Evolutionary conservation across 2,797 vertebrate species (phyloP).

Genomic region (Anguilla megastoma): DNA sequence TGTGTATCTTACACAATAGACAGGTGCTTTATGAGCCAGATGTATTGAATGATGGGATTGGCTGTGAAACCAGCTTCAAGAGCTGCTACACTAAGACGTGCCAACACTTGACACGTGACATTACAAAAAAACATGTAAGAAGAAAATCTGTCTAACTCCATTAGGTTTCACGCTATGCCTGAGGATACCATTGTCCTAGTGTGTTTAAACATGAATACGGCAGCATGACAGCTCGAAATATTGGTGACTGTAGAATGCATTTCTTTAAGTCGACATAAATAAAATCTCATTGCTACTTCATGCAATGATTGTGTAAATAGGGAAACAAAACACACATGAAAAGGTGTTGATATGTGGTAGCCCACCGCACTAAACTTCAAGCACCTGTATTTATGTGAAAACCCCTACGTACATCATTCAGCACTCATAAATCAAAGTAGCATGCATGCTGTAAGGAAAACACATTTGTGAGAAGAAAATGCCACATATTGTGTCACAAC

Average conservation of each 20-base stretch:
- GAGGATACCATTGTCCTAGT: background rate
- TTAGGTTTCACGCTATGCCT: background rate
- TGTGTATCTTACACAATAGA: background rate
- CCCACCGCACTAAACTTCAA: too few relatives aligned
- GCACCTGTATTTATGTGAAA: too few relatives aligned
- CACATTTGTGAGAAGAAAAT: too few relatives aligned
- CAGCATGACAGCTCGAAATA: background rate
- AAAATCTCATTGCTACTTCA: background rate
- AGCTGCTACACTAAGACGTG: background rate
- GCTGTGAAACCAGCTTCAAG: background rate
- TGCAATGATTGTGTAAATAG: background rate
- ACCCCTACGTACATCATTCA: too few relatives aligned
- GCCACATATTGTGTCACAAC: too few relatives aligned
- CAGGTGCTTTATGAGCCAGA: background rate
- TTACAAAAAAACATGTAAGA: background rate
- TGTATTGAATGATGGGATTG: background rate
- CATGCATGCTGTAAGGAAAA: too few relatives aligned
- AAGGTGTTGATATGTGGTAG: too few relatives aligned
- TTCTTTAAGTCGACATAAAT: background rate
- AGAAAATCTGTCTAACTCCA: background rate
- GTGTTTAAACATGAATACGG: background rate
- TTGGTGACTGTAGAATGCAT: background rate
- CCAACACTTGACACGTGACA: background rate
- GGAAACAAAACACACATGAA: too few relatives aligned
- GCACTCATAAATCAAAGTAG: too few relatives aligned